phyloP scores from a whole-genome alignment of 2,888 invertebrate genomes.

The Lepetodrilus schrolli region DNA sequence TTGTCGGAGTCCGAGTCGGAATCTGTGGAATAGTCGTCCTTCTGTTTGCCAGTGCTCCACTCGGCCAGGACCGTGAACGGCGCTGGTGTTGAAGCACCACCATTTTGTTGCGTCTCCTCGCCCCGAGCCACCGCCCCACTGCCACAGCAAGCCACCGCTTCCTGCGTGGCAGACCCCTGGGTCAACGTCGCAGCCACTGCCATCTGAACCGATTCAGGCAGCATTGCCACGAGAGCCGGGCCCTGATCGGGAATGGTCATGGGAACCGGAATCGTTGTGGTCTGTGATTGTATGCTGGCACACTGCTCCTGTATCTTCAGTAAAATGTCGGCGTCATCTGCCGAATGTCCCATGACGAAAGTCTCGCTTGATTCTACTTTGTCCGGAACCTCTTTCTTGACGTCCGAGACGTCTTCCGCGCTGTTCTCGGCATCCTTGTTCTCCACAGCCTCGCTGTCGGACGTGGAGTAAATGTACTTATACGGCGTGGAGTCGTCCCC shows the following conservation, averaged over 20 bases:
- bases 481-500: conserved; percentile 77
- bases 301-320: conserved; percentile 78
- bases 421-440: conserved; percentile 17
- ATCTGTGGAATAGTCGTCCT: conserved; percentile 29
- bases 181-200: conserved; percentile 9
- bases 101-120: too few species aligned
- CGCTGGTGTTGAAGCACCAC: conserved; percentile 50
- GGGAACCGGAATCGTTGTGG: background rate
- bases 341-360: conserved; percentile 26
- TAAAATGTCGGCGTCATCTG: conserved; percentile 70
- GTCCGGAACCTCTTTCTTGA: background rate
- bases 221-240: background rate
- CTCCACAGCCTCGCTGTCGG: background rate
- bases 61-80: conserved; percentile 69
- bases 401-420: background rate
- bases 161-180: conserved; percentile 12
- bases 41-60: conserved; percentile 47
- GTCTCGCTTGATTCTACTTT: background rate
- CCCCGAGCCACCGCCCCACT: conserved; percentile 28
- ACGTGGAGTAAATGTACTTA: conserved; percentile 27
- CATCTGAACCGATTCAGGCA: background rate
- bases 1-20: background rate
- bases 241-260: background rate
- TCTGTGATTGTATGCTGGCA: conserved; percentile 74
- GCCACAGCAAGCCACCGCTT: conserved; percentile 29